A percentile compares a stretch with the other conserved stretches of the same genome.
These are phyloP conservation scores for Castor canadensis DNA, from an alignment of 2,113 vertebrate species.

Conservation along the genomic window DNA sequence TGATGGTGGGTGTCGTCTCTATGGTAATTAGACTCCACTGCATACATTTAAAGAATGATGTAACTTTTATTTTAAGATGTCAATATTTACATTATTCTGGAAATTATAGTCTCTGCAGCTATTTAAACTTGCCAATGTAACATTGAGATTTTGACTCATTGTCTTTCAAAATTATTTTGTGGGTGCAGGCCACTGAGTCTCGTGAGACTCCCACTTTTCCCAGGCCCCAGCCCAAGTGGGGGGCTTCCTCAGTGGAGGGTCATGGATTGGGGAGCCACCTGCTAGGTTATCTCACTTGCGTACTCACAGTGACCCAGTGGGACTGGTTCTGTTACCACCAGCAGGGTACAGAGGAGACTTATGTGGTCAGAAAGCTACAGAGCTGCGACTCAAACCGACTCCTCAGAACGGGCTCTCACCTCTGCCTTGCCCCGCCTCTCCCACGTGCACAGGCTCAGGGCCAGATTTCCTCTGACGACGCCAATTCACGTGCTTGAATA, in stretches of 20 bases:
- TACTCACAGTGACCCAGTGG: too few relatives aligned
- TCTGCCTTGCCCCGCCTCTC: fast-evolving
- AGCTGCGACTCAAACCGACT: neutral
- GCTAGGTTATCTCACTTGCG: neutral
- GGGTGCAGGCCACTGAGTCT: neutral
- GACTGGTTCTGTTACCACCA: neutral
- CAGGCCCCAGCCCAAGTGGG: too few relatives aligned
- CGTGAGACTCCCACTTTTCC: too few relatives aligned
- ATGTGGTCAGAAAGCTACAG: neutral
- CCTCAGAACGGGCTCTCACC: neutral
- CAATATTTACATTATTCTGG: conserved; percentile 68
- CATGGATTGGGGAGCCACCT: too few relatives aligned
- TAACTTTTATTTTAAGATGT: conserved; percentile 60
- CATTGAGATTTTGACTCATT: conserved; percentile 31
- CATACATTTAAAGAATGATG: conserved; percentile 33
- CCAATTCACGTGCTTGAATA: neutral
- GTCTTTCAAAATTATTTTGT: conserved; percentile 4
- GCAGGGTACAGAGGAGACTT: neutral
- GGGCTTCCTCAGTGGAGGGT: too few relatives aligned
- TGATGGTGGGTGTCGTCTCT: neutral
- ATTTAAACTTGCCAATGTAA: conserved; percentile 56
- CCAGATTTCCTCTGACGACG: fast-evolving
- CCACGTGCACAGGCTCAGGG: fast-evolving
- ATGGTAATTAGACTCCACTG: conserved; percentile 11
- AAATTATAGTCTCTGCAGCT: conserved; percentile 47